A percentile compares a stretch with the other conserved stretches of the same genome.
Evolutionary conservation across 2,888 invertebrate genomes (phyloP).

Genomic region (Eupithecia vulgata): DNA sequence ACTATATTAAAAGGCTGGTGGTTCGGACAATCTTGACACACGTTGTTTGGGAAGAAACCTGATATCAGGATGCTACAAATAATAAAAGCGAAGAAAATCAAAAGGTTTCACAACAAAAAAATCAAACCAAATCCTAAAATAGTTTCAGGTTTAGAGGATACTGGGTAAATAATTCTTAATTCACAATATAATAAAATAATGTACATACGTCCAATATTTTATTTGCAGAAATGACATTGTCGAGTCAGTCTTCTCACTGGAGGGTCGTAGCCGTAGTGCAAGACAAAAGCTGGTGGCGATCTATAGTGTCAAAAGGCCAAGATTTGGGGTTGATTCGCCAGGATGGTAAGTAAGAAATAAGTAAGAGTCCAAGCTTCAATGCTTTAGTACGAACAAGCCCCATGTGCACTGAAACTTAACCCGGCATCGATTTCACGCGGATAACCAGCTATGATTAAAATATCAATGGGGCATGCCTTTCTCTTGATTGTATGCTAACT

Average conservation of each 20-base stretch:
- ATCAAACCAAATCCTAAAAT: neutral
- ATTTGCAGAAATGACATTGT: neutral
- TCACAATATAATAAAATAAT: too few relatives aligned
- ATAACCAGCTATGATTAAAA: constrained; percentile 75
- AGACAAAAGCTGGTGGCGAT: neutral
- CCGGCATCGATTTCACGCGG: constrained; percentile 72
- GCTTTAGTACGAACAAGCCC: constrained; percentile 16
- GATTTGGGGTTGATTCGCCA: neutral
- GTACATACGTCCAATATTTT: too few relatives aligned
- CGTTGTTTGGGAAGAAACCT: neutral
- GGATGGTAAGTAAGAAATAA: neutral
- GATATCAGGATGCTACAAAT: neutral
- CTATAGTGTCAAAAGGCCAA: neutral
- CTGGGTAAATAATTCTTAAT: neutral
- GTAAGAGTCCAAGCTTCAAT: neutral
- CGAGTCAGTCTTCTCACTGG: neutral
- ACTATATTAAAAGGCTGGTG: too few relatives aligned
- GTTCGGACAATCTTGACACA: neutral
- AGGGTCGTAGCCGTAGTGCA: neutral
- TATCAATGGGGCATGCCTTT: constrained; percentile 74
- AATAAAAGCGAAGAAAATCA: neutral
- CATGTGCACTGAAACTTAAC: constrained; percentile 41
- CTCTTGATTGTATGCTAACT: constrained; percentile 82
- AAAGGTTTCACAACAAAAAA: neutral
- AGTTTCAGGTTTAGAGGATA: neutral